Base-by-base conservation (phyloP, 2,797 vertebrate species). In the Schizopygopsis malacanthus region DNA sequence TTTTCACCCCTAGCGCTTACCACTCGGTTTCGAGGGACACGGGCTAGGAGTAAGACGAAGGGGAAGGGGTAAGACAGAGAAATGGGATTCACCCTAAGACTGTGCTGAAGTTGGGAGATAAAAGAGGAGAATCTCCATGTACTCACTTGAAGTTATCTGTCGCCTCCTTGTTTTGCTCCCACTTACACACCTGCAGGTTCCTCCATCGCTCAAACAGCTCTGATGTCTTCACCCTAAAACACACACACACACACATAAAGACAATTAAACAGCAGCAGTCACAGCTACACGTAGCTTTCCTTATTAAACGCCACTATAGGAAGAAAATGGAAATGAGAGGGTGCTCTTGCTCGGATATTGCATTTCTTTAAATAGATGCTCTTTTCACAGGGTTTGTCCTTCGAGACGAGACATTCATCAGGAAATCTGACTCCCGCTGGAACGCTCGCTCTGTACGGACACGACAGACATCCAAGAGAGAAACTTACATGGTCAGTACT, bases 141-240 rank as follows among this genome's bases (percentile, higher is more conserved):
- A 90, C 95, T 93, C 94, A 99, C 98, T 98, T 99, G 94, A 98
- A 99, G 88, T 95, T 95, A 90, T 95, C 96, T 73, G 96, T 94
- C 93, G 98, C 97, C 2, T 96, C 96, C 90, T 96, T 95, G 92
- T 96, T 98, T 94, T 97, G 96, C 76, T 96, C 95, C 98, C 98
- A 99, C 86, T 94, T 96, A 94, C 98, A 99, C 92, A 97, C 95
- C 94, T 99, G 98, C 85, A 99, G 95, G 91, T 96, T 98, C 88
- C 96, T 94, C 98, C 98, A 99, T 85, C 98, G 95, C 91, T 99
- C 98, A 90, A 99, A 99, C 92, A 99, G 93, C 81, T 99, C 98
- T 0, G 97, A 97, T 83, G 98, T 98, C 93, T 98, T 99, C 89
- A 99, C 97, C 98, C 98, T 99, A 90, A 47, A 18, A 80, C 10